These are phyloP conservation scores for Euborellia annulipes DNA, from an alignment of 1,140 invertebrate genomes.

Conservation along the genomic window DNA sequence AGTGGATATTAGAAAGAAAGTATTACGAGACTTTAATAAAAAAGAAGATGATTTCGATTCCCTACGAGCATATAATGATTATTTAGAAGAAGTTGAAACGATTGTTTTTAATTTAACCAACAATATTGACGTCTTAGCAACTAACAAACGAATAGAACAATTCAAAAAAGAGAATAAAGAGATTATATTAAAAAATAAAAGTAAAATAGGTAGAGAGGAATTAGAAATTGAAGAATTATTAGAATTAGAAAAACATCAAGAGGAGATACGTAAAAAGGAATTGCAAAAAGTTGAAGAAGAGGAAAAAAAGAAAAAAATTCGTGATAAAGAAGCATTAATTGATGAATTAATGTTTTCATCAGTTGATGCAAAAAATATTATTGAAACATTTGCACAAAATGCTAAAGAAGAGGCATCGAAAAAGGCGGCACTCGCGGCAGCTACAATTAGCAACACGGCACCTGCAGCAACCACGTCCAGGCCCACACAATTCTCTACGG, in stretches of 20 bases:
- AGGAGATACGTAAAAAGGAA: conserved; percentile 45
- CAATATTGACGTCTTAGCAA: conserved; percentile 77
- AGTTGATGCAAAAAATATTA: conserved; percentile 70
- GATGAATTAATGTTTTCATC: conserved; percentile 90
- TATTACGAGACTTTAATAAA: conserved; percentile 83
- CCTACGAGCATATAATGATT: conserved; percentile 79
- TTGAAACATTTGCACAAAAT: conserved; percentile 62
- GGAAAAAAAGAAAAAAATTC: conserved; percentile 64
- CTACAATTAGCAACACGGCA: too few relatives aligned
- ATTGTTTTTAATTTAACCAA: conserved; percentile 86
- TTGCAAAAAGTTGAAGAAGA: conserved; percentile 48
- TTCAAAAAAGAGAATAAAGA: conserved; percentile 92
- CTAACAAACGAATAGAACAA: conserved; percentile 81
- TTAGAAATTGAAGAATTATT: conserved; percentile 76
- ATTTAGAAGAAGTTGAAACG: conserved; percentile 80
- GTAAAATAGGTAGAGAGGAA: conserved; percentile 41
- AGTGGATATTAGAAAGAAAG: conserved; percentile 81
- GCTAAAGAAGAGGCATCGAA: conserved; percentile 44
- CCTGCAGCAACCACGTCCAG: conserved; percentile 21
- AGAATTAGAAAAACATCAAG: conserved; percentile 62
- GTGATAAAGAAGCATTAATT: conserved; percentile 77
- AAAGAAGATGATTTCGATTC: conserved; percentile 76
- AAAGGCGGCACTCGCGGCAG: too few relatives aligned
- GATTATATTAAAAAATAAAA: conserved; percentile 73
- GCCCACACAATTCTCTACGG: conserved; percentile 58